Percentiles rank a stretch among this genome's conserved stretches.
phyloP scores from a whole-genome alignment of 2,797 vertebrate genomes.

The Cuniculus paca region DNA sequence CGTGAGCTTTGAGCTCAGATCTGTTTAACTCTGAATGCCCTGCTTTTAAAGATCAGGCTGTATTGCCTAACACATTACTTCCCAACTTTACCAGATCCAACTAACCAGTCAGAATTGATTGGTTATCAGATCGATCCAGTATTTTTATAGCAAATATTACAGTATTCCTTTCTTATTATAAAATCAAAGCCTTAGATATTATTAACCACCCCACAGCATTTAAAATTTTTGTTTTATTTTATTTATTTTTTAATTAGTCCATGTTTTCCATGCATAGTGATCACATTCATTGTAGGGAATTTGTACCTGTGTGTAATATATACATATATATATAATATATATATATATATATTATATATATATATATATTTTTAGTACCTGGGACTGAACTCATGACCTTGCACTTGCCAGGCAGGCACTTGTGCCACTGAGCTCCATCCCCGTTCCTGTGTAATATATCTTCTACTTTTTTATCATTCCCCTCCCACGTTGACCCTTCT shows the following conservation, averaged over 20 bases:
- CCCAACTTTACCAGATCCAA: not conserved
- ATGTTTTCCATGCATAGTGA: not conserved
- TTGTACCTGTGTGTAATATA: not conserved
- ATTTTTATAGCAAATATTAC: not conserved
- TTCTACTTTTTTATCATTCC: not conserved
- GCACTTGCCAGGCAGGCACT: no score
- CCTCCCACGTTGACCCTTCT: not conserved
- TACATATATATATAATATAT: no score
- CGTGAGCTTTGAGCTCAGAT: not conserved
- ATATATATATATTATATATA: no score
- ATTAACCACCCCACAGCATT: not conserved
- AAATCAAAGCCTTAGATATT: not conserved
- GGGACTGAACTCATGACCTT: no score
- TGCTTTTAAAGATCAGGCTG: not conserved
- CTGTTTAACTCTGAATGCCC: not conserved
- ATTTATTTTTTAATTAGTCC: not conserved
- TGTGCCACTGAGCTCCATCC: no score
- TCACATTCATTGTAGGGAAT: not conserved
- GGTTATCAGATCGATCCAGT: not conserved
- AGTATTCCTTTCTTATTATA: conserved; percentile 15
- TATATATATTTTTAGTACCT: no score
- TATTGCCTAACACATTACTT: not conserved
- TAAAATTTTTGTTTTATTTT: not conserved
- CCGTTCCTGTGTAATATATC: not conserved
- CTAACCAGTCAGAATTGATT: not conserved